Base-by-base conservation (phyloP, 2,113 vertebrate genomes). In the Sisor rabdophorus region DNA sequence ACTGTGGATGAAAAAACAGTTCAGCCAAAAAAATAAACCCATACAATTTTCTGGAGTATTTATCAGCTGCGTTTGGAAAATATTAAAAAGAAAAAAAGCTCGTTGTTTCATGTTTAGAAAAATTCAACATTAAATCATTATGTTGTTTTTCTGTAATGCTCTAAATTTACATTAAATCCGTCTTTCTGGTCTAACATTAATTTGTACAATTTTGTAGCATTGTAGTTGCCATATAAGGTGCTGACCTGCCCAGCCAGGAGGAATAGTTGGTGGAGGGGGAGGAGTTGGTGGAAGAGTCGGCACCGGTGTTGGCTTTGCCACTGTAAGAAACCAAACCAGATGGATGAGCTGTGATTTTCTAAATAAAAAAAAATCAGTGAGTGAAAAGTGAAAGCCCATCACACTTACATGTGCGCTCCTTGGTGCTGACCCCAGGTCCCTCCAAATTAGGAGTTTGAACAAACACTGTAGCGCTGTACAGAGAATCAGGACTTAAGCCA, bases 371-470 rank as follows among this genome's bases (percentile, higher is more conserved):
- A 20, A 24, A 11, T 64, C 40, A 64, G 61, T 64, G 11, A 6
- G 24, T 20, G 11, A 20, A 30, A 24, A 26, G 40, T 10, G 6
- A 22, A n/a, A 11, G 47, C 19, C 17, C 19, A 30, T 19, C 8
- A 52, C n/a, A 88, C 92, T 86, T 76, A 99, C 97, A 79, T 4
- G 96, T 99, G 4, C 81, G 89, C 65, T 96, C 95, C 52, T 85
- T 93, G 53, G 90, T 75, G 64, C 90, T 91, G 71, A 98, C 93
- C 36, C 94, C 95, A 0, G 95, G 95, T 2, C 97, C 97, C 73
- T 99, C 97, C 9, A 99, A 93, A 73, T 96, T 96, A 1, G 96
- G 96, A 0, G 96, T 98, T 89, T 99, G 97, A 60, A 97, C 94
- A 73, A 94, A 98, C 32, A 96, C 91, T 0, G 92, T 94, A 79